Evolutionary conservation across 2,113 vertebrate genomes (phyloP).

Genomic region (Erythrolamprus reginae): DNA sequence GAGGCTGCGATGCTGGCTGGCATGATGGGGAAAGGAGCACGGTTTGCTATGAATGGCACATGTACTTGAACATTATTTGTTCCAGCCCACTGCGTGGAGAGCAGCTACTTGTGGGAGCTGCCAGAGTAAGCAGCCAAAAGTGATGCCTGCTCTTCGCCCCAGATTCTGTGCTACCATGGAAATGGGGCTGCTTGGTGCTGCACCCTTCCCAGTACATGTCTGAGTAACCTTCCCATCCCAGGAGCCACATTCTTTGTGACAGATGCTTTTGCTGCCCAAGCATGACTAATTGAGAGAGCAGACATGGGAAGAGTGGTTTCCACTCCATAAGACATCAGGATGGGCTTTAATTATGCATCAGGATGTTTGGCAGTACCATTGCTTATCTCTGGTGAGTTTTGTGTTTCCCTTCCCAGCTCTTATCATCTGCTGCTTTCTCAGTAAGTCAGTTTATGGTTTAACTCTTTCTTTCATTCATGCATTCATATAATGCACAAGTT

Average conservation of each 20-base stretch:
- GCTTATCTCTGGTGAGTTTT: background rate
- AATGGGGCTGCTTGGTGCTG: background rate
- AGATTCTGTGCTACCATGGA: background rate
- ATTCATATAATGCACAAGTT: background rate
- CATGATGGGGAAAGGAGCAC: background rate
- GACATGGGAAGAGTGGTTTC: background rate
- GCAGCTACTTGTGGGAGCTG: background rate
- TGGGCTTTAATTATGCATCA: constrained; percentile 39
- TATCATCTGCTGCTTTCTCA: background rate
- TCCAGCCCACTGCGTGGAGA: background rate
- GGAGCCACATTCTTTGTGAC: background rate
- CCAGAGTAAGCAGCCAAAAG: background rate
- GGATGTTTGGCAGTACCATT: background rate
- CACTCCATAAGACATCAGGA: constrained; percentile 15
- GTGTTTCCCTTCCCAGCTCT: background rate
- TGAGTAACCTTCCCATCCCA: background rate
- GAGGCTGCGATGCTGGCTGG: background rate
- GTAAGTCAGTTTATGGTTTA: background rate
- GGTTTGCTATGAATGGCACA: background rate
- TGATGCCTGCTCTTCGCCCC: background rate
- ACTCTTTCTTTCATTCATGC: background rate
- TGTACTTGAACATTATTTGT: background rate
- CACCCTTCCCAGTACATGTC: background rate
- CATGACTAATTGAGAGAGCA: constrained; percentile 13
- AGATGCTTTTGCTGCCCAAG: constrained; percentile 13